Evolutionary conservation across 2,113 vertebrate species (phyloP).

Genomic region (Gnathonemus longibarbis): DNA sequence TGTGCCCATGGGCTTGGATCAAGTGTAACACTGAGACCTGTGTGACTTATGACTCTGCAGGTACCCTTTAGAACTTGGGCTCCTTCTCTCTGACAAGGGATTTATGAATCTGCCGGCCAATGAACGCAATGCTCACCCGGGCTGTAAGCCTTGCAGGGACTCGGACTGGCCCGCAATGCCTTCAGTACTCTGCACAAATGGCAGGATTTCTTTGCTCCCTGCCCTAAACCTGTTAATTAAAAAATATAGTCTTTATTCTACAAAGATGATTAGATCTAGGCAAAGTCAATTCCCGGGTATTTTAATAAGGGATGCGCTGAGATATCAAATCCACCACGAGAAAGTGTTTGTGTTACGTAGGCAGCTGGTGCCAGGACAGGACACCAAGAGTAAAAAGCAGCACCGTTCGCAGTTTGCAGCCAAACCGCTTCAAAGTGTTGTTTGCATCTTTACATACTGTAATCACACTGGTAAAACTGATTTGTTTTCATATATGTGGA

Average conservation of each 20-base stretch:
- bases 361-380: slow-evolving; percentile 57
- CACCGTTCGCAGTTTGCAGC: slow-evolving; percentile 65
- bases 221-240: slow-evolving; percentile 1
- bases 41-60: not conserved
- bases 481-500: slow-evolving; percentile 32
- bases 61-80: not conserved
- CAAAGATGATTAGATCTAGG: not conserved
- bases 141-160: not conserved
- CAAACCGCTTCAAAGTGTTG: slow-evolving; percentile 66
- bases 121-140: not conserved
- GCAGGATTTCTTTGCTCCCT: not conserved
- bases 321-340: slow-evolving; percentile 60
- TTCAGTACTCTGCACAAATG: not conserved
- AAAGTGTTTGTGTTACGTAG: slow-evolving; percentile 59
- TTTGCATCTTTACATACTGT: slow-evolving; percentile 63
- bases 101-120: not conserved
- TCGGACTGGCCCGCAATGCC: not conserved
- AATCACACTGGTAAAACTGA: slow-evolving; percentile 49
- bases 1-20: not conserved
- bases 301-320: slow-evolving; percentile 42
- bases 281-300: not conserved
- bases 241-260: slow-evolving; percentile 17
- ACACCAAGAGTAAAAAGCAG: slow-evolving; percentile 71
- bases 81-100: not conserved
- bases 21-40: not conserved